Evolutionary conservation across 2,888 invertebrate species (phyloP).

Genomic region (Sarcophaga variegata): DNA sequence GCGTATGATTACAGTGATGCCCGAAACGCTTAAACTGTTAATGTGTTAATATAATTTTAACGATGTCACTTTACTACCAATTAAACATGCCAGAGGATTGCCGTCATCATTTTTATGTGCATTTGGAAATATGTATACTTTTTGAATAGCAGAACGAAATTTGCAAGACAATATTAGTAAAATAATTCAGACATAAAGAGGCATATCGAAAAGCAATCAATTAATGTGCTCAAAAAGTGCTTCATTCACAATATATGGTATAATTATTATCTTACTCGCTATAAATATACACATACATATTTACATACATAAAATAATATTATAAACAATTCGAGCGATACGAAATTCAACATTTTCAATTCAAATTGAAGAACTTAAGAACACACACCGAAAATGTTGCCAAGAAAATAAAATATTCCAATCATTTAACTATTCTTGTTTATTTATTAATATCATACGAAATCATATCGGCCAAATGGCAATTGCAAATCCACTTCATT

Average conservation of each 20-base stretch:
- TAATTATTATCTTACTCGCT: neutral
- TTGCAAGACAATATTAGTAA: too few relatives aligned
- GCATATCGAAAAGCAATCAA: neutral
- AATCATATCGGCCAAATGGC: too few relatives aligned
- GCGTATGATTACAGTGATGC: constrained; percentile 7
- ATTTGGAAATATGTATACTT: neutral
- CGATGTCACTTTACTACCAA: constrained; percentile 41
- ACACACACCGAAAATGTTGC: too few relatives aligned
- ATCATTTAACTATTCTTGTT: too few relatives aligned
- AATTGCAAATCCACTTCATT: too few relatives aligned
- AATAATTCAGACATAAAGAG: neutral
- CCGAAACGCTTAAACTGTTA: constrained; percentile 31
- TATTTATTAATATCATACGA: too few relatives aligned
- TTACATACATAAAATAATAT: neutral
- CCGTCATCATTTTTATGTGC: constrained; percentile 29
- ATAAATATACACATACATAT: constrained; percentile 1
- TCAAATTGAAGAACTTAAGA: too few relatives aligned
- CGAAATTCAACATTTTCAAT: too few relatives aligned
- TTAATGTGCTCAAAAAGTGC: neutral
- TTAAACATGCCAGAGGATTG: constrained; percentile 11
- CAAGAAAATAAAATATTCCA: too few relatives aligned
- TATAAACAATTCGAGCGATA: too few relatives aligned
- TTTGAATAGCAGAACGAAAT: neutral
- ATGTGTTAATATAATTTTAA: constrained; percentile 50
- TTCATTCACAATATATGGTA: neutral